Evolutionary conservation across 2,888 invertebrate species (phyloP), one percentile per base, ranked within the genome.

Genomic region (Pimpla rufipes): DNA sequence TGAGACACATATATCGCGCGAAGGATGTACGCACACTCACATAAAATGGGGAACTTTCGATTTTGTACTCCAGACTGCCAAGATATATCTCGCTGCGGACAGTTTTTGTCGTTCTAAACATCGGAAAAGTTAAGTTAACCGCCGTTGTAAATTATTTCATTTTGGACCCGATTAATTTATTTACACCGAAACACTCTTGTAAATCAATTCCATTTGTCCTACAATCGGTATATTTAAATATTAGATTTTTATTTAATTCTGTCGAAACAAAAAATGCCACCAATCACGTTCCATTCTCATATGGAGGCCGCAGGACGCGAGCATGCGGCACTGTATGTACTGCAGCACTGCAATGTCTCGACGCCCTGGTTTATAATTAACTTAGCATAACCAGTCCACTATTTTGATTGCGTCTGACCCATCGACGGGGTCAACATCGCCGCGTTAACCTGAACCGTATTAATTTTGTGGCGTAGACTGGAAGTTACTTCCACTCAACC

Each of bases 321-420:
- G 5, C 59, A 66, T 59, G 29, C 0, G 4, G n/a, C 6, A 66
- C 18, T 11, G 45, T 45, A 40, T 35, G 62, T 18, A 29, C n/a
- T 50, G 4, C 29, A 18, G n/a, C 55, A 79, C 35, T 29, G 45
- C 57, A 62, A 47, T 73, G 67, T 23, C 64, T 21, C 59, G 45
- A 62, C 40, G 68, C 47, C 68, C 70, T 64, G 81, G 70, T 75
- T 80, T 70, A 23, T 75, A 81, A 81, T 78, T 81, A 86, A 77
- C 64, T 85, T 85, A 87, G 81, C 88, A 88, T 88, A 89, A 89
- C 85, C 83, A 76, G 86, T 85, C 57, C 40, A 50, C 66, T 74
- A 84, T 85, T 82, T 85, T 55, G 74, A 81, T 75, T 67, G 59
- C 82, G 40, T 50, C 40, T 81, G 79, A 74, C 64, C 79, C 42